Evolutionary conservation across 2,113 vertebrate genomes (phyloP).

Genomic region (Malurus melanocephalus): DNA sequence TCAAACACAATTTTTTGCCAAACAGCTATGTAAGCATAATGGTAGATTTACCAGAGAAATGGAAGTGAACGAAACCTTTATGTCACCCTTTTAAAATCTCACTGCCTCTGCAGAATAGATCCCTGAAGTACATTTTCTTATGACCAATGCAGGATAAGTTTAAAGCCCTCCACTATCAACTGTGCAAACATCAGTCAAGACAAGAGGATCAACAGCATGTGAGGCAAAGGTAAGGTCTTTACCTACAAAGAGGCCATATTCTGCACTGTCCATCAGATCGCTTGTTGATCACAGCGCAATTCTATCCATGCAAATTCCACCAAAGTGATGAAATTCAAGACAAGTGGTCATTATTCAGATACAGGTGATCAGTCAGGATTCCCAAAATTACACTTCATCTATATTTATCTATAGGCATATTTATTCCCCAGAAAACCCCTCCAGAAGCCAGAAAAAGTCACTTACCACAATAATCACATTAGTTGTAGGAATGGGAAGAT

Average conservation of each 20-base stretch:
- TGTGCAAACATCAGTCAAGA: background rate
- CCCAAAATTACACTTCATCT: background rate
- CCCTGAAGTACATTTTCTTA: background rate
- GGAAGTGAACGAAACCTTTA: background rate
- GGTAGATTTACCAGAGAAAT: background rate
- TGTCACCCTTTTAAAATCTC: background rate
- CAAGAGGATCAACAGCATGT: background rate
- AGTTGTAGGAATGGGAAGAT: constrained; percentile 72
- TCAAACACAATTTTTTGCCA: background rate
- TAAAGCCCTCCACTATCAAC: background rate
- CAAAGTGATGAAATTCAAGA: background rate
- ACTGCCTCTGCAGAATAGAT: background rate
- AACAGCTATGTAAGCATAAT: background rate
- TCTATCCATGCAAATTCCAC: background rate
- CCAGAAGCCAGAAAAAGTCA: background rate
- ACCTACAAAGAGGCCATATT: background rate
- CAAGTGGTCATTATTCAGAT: background rate
- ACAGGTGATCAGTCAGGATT: background rate
- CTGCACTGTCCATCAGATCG: background rate
- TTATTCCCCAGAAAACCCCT: background rate
- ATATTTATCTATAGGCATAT: background rate
- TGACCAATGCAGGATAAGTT: background rate
- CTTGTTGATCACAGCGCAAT: background rate
- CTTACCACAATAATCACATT: constrained; percentile 81
- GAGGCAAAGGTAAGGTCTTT: background rate